Base-by-base conservation (phyloP, 2,797 vertebrate species). In the Epinephelus malabaricus region DNA sequence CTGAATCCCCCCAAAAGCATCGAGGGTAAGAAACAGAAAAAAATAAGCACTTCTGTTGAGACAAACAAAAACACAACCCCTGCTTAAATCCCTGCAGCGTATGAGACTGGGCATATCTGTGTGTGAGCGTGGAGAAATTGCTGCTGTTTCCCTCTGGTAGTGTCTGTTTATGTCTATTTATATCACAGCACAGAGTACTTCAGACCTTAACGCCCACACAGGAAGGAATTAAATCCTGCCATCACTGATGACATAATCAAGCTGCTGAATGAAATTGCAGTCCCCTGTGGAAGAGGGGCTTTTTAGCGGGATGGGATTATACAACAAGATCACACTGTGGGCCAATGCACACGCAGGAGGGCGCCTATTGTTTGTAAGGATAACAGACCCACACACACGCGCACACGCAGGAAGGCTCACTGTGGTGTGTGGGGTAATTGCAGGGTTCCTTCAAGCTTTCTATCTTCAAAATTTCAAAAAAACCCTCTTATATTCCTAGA, bases 221-320 rank as follows among this genome's bases (percentile, higher is more conserved):
- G 90, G 84, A 92, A 85, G 87, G 87, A 93, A 88, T 94, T 91
- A 92, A 89, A 88, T 80, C 79, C 50, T 45, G 2, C 60, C 89
- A 87, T 90, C 86, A 76, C 71, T 69, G 89, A 92, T 94, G 92
- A 93, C 88, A 94, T 94, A 93, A 94, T 91, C 86, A 84, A 79
- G 82, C 84, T 59, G 78, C 82, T 86, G 83, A 92, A 92, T 90
- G 72, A 91, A 90, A 88, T 47, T 82, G 72, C 82, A 70, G 82
- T 70, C 66, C 65, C 40, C 73, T 7, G 78, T 83, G 82, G 61
- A 84, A 85, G 67, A 62, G 59, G 62, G 67, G 78, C 77, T 87
- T 86, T 88, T 90, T 62, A 87, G 60, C 19, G 0, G 58, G 61
- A 88, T 75, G 59, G 78, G 79, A 89, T 93, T 92, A 92, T 69